Evolutionary conservation across 2,113 vertebrate species (phyloP).

Genomic region (Lepidothrix coronata): DNA sequence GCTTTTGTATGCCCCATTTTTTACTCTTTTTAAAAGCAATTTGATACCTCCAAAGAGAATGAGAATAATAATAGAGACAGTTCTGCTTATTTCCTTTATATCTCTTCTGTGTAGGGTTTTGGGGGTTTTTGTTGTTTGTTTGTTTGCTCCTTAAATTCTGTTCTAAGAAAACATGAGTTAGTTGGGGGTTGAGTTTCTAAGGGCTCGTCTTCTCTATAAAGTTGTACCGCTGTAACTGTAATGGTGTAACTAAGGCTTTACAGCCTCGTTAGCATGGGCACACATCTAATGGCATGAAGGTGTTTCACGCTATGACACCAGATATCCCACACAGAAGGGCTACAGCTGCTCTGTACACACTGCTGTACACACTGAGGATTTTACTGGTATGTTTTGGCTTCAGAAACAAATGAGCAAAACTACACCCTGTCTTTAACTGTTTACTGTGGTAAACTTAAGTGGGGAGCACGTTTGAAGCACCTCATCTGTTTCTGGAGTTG

Average conservation of each 20-base stretch:
- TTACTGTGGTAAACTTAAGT: not conserved
- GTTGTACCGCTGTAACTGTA: not conserved
- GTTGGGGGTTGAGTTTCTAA: not conserved
- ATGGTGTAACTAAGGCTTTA: conserved; percentile 5
- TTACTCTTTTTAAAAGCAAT: conserved; percentile 20
- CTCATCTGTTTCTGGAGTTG: not conserved
- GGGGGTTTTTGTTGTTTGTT: not conserved
- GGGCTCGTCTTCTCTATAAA: not conserved
- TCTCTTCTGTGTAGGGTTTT: conserved; percentile 16
- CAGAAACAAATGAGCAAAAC: not conserved
- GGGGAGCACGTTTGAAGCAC: not conserved
- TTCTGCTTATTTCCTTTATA: conserved; percentile 62
- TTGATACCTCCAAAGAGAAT: conserved; percentile 33
- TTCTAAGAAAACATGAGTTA: not conserved
- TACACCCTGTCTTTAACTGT: not conserved
- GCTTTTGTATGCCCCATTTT: conserved; percentile 53
- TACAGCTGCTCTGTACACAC: not conserved
- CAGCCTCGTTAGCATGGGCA: not conserved
- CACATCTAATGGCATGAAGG: not conserved
- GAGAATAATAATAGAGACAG: conserved; percentile 44
- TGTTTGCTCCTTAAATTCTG: not conserved
- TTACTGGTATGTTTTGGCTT: not conserved
- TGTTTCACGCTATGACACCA: not conserved
- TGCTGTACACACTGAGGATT: not conserved
- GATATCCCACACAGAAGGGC: not conserved